A percentile compares a stretch with the other conserved stretches of the same genome.
Evolutionary conservation across 2,888 invertebrate genomes (phyloP).

Genomic region (Chironomus riparius): DNA sequence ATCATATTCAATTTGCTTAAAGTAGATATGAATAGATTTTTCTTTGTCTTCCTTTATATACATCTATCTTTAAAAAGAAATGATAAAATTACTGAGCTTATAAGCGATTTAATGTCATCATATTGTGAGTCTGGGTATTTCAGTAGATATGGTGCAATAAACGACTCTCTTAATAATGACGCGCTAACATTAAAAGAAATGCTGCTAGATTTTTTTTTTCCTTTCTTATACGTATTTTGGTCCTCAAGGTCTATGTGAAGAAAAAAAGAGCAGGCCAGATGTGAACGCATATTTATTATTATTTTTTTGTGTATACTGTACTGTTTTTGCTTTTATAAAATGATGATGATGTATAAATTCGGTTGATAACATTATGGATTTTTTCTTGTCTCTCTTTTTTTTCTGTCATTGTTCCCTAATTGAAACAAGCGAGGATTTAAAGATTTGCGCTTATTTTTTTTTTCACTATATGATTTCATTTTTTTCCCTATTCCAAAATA

Average conservation of each 20-base stretch:
- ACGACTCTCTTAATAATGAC: constrained; percentile 21
- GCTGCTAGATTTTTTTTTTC: not conserved
- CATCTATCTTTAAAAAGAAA: not conserved
- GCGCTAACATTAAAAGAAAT: constrained; percentile 18
- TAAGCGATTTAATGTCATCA: constrained; percentile 18
- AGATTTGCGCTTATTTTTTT: constrained; percentile 15
- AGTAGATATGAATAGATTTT: not conserved
- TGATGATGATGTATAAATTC: constrained; percentile 26
- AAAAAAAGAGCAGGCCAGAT: constrained; percentile 2
- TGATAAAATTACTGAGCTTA: not conserved
- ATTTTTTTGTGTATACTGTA: not conserved
- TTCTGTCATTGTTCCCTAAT: constrained; percentile 16
- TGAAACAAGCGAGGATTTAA: constrained; percentile 25
- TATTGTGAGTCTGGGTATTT: not conserved
- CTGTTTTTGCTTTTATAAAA: constrained; percentile 7
- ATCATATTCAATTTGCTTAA: not conserved
- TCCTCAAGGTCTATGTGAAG: not conserved
- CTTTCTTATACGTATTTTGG: not conserved
- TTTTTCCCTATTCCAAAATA: not conserved
- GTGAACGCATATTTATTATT: constrained; percentile 19
- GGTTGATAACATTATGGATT: constrained; percentile 26
- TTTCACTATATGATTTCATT: not conserved
- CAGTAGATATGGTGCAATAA: constrained; percentile 15
- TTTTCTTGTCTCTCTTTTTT: constrained; percentile 11
- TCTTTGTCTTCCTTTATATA: not conserved